Base-by-base conservation (phyloP, 1,140 invertebrate genomes). In the Centruroides sculpturatus region DNA sequence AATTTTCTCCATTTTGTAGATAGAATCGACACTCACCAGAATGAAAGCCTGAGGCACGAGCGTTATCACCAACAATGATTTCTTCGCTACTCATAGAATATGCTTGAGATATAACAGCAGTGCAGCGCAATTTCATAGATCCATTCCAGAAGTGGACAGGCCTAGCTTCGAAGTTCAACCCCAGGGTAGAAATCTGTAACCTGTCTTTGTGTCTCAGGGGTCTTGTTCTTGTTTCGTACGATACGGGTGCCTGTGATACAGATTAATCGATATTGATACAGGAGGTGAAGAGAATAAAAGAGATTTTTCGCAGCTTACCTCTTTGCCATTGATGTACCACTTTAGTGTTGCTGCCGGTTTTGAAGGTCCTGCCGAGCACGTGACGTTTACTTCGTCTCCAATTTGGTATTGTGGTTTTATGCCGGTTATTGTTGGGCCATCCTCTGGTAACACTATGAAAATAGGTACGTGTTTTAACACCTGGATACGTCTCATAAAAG, bases 51-150 rank as follows among this genome's bases (percentile, higher is more conserved):
- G 61, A 63, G 13, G 63, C 63, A 41, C 58, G 58, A 12, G 63
- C 64, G 47, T 62, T 59, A 57, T 66, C 65, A 23, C 62, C 65
- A 4, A 66, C 64, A 47, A 67, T 64, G 55, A 67, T 67, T 57
- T 67, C 65, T 55, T 67, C 66, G 59, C 66, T 67, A 57, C 64
- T 66, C 64, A 64, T 66, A 51, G 66, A 66, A 57, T 66, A 67
- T 56, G 66, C 62, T 46, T 67, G 64, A 54, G 64, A 67, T 56
- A 67, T 66, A 57, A 66, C 65, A 41, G 62, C 62, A 7, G 63
- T 64, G 47, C 66, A 67, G 4, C 65, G 62, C 11, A 67, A 65
- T 47, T 67, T 67, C 62, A 67, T 67, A 6, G 60, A 56, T 23
- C 66, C 66, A 35, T 61, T 64, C 41, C 41, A 56, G 59, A 67